Evolutionary conservation across 64 coral and sea anemone genomes (phyloP), one percentile per base, ranked within the genome.

Genomic region (Catalaphyllia jardinei): DNA sequence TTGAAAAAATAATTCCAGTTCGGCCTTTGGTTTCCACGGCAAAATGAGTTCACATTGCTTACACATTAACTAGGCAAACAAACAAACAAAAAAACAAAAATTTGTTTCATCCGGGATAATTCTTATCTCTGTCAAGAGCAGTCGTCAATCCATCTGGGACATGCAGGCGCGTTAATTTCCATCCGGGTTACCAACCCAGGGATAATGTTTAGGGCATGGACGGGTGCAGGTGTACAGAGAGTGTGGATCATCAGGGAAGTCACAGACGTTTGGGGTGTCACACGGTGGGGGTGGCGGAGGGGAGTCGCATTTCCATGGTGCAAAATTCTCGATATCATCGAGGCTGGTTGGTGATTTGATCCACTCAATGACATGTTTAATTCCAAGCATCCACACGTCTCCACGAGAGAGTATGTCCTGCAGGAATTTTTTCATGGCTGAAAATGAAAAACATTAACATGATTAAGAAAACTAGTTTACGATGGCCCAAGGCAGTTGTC

Each of bases 291-390:
- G 90, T n/a, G 96, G 96, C 0, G 90, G 74, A 17, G 96, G 96
- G 12, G 74, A 49, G 84, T 98, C 88, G 30, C 96, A 98, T 86
- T 85, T 90, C 96, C 96, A 98, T 0, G 96, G 93, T 1, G 63
- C 18, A 57, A 98, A 98, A 51, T 86, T 80, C 4, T 92, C 62
- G 90, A 98, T 93, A n/a, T 95, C 82, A 76, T 95, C 88, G 19
- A 93, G 88, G 16, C 64, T 90, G 16, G 88, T 90, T 5, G 96
- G 96, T 17, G 89, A 82, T 60, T 90, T 88, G 31, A 98, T 98
- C 96, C 96, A 98, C 38, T 92, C 83, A 30, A 98, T 88, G 25
- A 82, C 93, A n/a, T 98, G 96, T 8, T 90, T 89, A 31, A 98
- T 74, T 0, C 80, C 93, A 71, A 98, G 28, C 71, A 98, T 82